These are phyloP conservation scores for Ellobium chinense DNA, from an alignment of 2,888 invertebrate species.

Conservation along the genomic window DNA sequence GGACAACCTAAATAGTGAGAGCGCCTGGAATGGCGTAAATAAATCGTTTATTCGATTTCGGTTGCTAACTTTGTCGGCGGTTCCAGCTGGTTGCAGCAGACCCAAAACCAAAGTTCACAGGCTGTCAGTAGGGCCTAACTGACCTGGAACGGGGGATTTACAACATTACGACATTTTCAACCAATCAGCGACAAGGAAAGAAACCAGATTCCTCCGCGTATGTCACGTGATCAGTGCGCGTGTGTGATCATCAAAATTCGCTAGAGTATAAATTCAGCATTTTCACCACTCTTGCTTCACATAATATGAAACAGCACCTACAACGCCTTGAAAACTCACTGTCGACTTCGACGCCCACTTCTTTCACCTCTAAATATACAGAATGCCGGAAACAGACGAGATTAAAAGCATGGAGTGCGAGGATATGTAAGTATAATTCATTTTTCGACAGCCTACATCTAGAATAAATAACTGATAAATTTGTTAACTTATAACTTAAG, in stretches of 20 bases:
- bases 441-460: too few relatives aligned
- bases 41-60: too few relatives aligned
- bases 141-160: background rate
- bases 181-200: slow-evolving; percentile 6
- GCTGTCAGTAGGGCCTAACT: background rate
- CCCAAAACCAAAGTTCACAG: background rate
- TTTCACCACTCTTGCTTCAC: background rate
- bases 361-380: slow-evolving; percentile 7
- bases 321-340: background rate
- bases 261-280: background rate
- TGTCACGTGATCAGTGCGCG: slow-evolving; percentile 5
- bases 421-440: background rate
- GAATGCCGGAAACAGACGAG: slow-evolving; percentile 6
- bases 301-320: slow-evolving; percentile 2
- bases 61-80: too few relatives aligned
- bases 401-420: background rate
- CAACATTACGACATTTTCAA: background rate
- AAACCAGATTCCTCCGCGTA: background rate
- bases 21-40: too few relatives aligned
- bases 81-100: background rate
- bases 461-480: too few relatives aligned
- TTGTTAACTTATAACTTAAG: too few relatives aligned
- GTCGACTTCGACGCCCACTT: background rate
- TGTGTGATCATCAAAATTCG: background rate
- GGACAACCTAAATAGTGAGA: too few relatives aligned